These are phyloP conservation scores for Drosophila neonasuta DNA, from an alignment of 2,888 invertebrate species.

Conservation along the genomic window DNA sequence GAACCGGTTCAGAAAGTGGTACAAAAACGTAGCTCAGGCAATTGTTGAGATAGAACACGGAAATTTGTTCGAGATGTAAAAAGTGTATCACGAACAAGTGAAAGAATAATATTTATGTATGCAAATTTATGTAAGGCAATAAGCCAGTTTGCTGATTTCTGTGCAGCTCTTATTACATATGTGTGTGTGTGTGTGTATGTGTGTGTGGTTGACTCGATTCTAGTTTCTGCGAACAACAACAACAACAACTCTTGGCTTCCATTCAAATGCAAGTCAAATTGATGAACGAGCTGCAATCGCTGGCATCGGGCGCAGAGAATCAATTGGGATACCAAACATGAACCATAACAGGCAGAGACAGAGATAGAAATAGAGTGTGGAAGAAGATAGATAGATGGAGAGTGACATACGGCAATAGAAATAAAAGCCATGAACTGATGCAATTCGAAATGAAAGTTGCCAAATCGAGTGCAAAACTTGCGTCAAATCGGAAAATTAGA, in stretches of 20 bases:
- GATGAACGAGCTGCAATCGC: conserved; percentile 45
- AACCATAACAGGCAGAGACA: background rate
- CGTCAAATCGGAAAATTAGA: conserved; percentile 63
- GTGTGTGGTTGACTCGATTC: conserved; percentile 11
- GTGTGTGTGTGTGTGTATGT: too few relatives aligned
- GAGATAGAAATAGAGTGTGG: background rate
- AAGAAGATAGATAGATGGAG: background rate
- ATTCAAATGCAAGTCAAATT: conserved; percentile 51
- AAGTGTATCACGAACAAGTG: background rate
- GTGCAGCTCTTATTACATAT: background rate
- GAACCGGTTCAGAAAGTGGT: background rate
- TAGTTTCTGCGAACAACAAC: conserved; percentile 13
- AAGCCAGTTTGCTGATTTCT: conserved; percentile 8
- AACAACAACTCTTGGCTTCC: conserved; percentile 40
- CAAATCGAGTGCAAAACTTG: conserved; percentile 67
- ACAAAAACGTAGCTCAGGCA: background rate
- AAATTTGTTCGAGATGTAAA: background rate
- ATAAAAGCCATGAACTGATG: conserved; percentile 50
- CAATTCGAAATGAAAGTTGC: conserved; percentile 63
- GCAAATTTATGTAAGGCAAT: conserved; percentile 16
- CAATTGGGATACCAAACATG: conserved; percentile 38
- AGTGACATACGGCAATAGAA: conserved; percentile 15
- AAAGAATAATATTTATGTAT: background rate
- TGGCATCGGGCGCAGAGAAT: conserved; percentile 47
- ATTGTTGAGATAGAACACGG: background rate